Evolutionary conservation across 2,113 vertebrate genomes (phyloP), one percentile per base, ranked within the genome.

Genomic region (Sapayoa aenigma): DNA sequence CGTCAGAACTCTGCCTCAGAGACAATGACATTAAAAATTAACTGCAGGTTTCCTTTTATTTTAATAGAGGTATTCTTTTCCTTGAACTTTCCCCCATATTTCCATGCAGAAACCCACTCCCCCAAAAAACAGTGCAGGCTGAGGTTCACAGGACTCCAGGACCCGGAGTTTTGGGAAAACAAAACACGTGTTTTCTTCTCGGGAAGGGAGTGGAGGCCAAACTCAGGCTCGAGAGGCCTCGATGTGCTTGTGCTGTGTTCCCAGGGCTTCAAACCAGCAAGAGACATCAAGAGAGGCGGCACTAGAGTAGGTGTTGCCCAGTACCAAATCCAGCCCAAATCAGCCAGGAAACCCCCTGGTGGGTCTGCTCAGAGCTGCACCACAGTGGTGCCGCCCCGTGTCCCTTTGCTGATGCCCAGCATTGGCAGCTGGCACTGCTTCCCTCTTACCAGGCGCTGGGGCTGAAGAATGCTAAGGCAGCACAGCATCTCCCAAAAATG

Each of bases 161-260:
- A 82, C 8, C 28, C 16, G 79, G 42, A 27, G 33, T 56, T 66
- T 17, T 55, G 28, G 18, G n/a, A 20, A 27, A 25, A 50, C 30
- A 41, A 75, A 72, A 6, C 0, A 0, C 0, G 3, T 31, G 27
- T 76, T 66, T 33, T 24, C 12, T 52, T 0, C 25, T 60, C 0
- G 0, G 58, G 31, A 31, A 28, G 44, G 63, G 18, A 14, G 20
- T 4, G 4, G 58, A 53, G 63, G 19, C 46, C 47, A 31, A 0
- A 0, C 27, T 14, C 31, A 6, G 35, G 18, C 22, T 73, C 0
- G 1, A 7, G 39, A 33, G 31, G 2, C 9, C 15, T 81, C 1
- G 0, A 5, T 2, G 4, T 1, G 3, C 33, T 8, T 1, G 1
- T 23, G 14, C 21, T 19, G 30, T 31, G 4, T 6, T 15, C 6